phyloP scores from a whole-genome alignment of 2,888 invertebrate species.

The Lamellibrachia satsuma region DNA sequence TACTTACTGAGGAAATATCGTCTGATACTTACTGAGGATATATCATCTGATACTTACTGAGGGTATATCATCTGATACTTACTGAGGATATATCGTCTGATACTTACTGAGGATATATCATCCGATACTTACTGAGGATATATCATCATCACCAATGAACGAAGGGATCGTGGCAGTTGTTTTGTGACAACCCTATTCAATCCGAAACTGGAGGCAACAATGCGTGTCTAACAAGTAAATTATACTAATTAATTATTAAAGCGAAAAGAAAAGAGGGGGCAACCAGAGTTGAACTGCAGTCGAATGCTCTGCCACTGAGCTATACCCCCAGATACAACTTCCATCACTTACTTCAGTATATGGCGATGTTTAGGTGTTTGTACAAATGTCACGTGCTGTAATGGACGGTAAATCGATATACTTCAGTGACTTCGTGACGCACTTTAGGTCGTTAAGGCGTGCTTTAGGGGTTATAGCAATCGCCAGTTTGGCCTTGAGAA shows the following conservation, averaged over 20 bases:
- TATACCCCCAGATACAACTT: not conserved
- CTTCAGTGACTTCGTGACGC: not conserved
- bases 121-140: too few relatives aligned
- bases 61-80: too few relatives aligned
- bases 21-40: too few relatives aligned
- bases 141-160: too few relatives aligned
- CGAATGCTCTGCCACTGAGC: slow-evolving; percentile 25
- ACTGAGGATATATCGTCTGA: too few relatives aligned
- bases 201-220: too few relatives aligned
- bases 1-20: too few relatives aligned
- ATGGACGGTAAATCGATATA: not conserved
- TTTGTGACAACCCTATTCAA: too few relatives aligned
- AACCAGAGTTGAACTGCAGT: slow-evolving; percentile 26
- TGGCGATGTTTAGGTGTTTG: not conserved
- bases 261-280: slow-evolving; percentile 7
- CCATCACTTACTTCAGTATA: not conserved
- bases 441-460: not conserved
- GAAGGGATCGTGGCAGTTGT: too few relatives aligned
- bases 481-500: not conserved
- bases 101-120: too few relatives aligned
- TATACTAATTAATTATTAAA: not conserved
- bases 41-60: too few relatives aligned
- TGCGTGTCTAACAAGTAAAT: too few relatives aligned
- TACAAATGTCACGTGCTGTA: not conserved
- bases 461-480: not conserved